Conservation (phyloP, 2,797 vertebrate species). For the Alca torda region DNA sequence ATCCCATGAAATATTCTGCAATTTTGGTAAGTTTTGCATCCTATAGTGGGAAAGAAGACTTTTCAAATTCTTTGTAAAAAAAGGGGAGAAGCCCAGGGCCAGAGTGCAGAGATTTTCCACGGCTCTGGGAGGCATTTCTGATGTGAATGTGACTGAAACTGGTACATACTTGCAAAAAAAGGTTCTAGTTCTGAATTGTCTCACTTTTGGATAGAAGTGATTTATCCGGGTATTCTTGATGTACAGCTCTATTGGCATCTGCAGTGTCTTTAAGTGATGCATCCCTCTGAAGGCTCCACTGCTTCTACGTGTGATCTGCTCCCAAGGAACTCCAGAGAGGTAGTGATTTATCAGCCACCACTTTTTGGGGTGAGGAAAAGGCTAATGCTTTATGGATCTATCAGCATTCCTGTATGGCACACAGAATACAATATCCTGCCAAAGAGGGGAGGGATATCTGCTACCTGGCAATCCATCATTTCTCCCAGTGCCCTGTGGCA, state of each 20-base stretch:
- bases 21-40: background rate
- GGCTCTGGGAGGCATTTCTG: background rate
- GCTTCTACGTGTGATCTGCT: constrained; percentile 11
- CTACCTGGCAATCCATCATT: constrained; percentile 22
- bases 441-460: constrained; percentile 2
- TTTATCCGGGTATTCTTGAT: background rate
- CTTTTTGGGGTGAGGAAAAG: constrained; percentile 49
- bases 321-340: background rate
- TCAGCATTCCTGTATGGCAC: constrained; percentile 6
- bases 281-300: constrained; percentile 2
- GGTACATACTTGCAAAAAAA: background rate
- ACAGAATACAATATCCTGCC: constrained; percentile 32
- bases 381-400: constrained; percentile 29
- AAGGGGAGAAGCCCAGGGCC: background rate
- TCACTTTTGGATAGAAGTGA: background rate
- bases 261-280: background rate
- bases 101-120: background rate
- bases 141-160: background rate
- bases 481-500: background rate
- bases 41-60: background rate
- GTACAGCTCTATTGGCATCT: background rate
- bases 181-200: background rate
- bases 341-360: constrained; percentile 32
- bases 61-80: background rate
- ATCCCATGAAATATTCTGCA: background rate